These are phyloP conservation scores for Axis porcinus DNA, from an alignment of 2,113 vertebrate species.

Conservation along the genomic window DNA sequence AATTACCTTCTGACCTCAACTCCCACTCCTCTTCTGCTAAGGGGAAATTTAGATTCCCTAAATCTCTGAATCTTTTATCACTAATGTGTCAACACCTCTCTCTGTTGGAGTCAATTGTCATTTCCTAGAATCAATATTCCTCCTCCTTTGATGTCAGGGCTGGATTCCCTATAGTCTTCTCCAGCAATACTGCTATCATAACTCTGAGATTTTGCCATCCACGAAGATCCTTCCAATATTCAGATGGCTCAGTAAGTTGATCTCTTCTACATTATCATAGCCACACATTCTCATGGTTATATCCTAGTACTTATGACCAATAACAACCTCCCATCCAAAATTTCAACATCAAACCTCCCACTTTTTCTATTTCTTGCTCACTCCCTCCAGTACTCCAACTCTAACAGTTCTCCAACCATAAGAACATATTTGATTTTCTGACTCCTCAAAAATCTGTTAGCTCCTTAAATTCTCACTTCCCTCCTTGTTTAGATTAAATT, in stretches of 20 bases:
- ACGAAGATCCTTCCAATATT: not conserved
- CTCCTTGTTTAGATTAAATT: slow-evolving; percentile 6
- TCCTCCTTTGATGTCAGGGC: not conserved
- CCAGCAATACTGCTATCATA: not conserved
- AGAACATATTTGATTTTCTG: not conserved
- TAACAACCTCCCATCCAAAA: not conserved
- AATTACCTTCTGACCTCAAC: not conserved
- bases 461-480: not conserved
- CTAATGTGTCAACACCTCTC: not conserved
- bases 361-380: not conserved
- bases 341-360: not conserved
- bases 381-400: not conserved
- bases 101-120: not conserved
- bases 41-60: not conserved
- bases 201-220: not conserved
- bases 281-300: not conserved
- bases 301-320: not conserved
- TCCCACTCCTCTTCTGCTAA: not conserved
- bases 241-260: not conserved
- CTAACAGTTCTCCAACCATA: not conserved
- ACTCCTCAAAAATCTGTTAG: not conserved
- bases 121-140: not conserved
- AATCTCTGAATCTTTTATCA: not conserved
- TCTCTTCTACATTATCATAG: not conserved
- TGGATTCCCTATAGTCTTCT: not conserved